Evolutionary conservation across 2,797 vertebrate species (phyloP), one percentile per base, ranked within the genome.

Genomic region (Pempheris klunzingeri): DNA sequence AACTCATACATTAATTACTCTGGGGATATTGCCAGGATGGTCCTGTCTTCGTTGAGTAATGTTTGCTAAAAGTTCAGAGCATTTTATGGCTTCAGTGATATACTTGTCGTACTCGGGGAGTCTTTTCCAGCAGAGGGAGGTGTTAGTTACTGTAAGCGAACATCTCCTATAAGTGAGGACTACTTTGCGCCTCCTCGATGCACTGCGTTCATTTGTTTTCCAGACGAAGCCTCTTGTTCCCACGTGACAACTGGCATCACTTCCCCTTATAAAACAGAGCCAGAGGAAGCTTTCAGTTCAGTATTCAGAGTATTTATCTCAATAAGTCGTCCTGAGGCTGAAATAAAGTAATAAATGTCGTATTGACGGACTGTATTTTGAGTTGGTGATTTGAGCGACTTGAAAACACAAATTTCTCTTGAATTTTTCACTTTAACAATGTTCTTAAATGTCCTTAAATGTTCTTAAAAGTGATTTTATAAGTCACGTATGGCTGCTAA

Each of bases 1-100:
- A 87, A 85, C 72, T 80, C 63, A 71, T 86, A 80, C 71, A 84
- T 91, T 92, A 92, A 94, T 93, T 92, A 90, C 77, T 46, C 24
- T 3, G 65, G 75, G 86, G 84, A 82, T 72, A 82, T 81, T 74
- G 74, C 75, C 64, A 81, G 64, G 44, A 80, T 86, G 72, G 34
- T 52, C 54, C 38, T 83, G 24, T 72, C 63, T 54, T 44, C 50
- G 57, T 46, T 71, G 61, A 80, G 82, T 65, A 39, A 30, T 65
- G 49, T 77, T 77, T 67, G 28, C 28, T 77, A n/a, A 73, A 84
- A 72, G 55, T 67, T 81, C 43, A n/a, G 60, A 30, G 62, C 64
- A 69, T 82, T 72, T 69, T 62, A 64, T 70, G 46, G 61, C 78
- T 80, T 78, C 14, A 7, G 53, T 80, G 71, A 80, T 59, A 60